Evolutionary conservation across 2,113 vertebrate genomes (phyloP).

Genomic region (Alethe castanea): DNA sequence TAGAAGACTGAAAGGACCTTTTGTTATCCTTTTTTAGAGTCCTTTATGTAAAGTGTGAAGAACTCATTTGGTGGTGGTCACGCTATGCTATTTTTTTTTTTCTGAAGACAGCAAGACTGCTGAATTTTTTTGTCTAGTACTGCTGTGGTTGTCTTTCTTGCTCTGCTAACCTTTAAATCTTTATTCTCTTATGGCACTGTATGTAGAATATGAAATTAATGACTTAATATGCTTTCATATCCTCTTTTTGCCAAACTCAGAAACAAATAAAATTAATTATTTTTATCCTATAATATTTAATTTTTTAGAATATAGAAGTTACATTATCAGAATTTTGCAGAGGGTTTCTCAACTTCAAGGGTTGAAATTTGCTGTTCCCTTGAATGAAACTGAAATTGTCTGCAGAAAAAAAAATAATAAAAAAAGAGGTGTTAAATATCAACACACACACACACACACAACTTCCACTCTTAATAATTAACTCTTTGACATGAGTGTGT

Average conservation of each 20-base stretch:
- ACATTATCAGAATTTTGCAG: not conserved
- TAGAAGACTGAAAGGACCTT: not conserved
- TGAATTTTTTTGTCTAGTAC: not conserved
- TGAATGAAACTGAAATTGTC: constrained; percentile 11
- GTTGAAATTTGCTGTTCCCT: constrained; percentile 1
- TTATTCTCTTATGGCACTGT: not conserved
- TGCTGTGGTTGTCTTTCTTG: not conserved
- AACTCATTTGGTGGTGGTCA: not conserved
- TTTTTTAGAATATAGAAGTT: not conserved
- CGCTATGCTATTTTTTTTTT: not conserved
- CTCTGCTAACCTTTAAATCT: constrained; percentile 4
- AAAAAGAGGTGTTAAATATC: not conserved
- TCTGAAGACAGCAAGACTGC: not conserved
- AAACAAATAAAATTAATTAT: not conserved
- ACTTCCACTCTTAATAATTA: not conserved
- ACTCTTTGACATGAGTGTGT: not conserved
- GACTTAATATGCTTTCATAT: not conserved
- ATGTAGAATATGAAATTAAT: not conserved
- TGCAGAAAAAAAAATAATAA: not conserved
- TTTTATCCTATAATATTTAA: not conserved
- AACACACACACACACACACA: not conserved
- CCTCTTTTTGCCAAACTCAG: not conserved
- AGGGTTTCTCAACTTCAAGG: not conserved
- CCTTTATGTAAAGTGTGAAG: not conserved
- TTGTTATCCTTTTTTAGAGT: not conserved